A percentile compares a stretch with the other conserved stretches of the same genome.
Evolutionary conservation across 2,888 invertebrate species (phyloP).

Genomic region (Laothoe populi): DNA sequence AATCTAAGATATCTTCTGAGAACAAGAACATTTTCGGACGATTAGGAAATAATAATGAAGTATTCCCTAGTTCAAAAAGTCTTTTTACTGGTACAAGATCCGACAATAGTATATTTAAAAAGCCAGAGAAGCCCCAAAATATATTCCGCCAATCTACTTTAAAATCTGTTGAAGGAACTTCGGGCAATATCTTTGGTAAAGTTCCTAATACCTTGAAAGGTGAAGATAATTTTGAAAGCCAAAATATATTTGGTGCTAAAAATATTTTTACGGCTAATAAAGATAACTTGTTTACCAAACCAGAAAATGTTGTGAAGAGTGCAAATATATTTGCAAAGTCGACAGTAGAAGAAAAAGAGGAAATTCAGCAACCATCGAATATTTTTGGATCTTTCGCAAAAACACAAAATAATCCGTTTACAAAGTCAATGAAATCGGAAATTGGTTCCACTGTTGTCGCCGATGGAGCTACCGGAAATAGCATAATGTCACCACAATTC

Average conservation of each 20-base stretch:
- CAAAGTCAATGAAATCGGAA: constrained; percentile 38
- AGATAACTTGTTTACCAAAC: constrained; percentile 34
- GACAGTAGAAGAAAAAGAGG: constrained; percentile 37
- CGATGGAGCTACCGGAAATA: constrained; percentile 51
- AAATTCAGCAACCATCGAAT: constrained; percentile 48
- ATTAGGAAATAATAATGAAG: constrained; percentile 42
- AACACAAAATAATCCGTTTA: constrained; percentile 48
- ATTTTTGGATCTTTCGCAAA: constrained; percentile 63
- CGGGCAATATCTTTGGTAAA: constrained; percentile 19
- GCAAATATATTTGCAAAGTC: constrained; percentile 61
- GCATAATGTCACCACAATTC: constrained; percentile 62
- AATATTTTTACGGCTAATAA: constrained; percentile 36
- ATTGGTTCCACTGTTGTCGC: constrained; percentile 43
- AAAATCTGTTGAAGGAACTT: not conserved
- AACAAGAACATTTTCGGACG: constrained; percentile 45
- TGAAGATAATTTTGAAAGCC: not conserved
- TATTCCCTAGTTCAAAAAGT: constrained; percentile 40
- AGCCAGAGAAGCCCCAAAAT: constrained; percentile 1
- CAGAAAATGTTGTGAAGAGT: constrained; percentile 36
- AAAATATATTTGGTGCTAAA: constrained; percentile 29
- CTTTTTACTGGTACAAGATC: constrained; percentile 42
- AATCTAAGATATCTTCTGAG: constrained; percentile 35
- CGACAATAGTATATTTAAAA: constrained; percentile 28
- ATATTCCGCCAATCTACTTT: not conserved
- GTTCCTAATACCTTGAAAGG: not conserved